Evolutionary conservation across 2,888 invertebrate genomes (phyloP).

Genomic region (Cheiracanthium punctorium): DNA sequence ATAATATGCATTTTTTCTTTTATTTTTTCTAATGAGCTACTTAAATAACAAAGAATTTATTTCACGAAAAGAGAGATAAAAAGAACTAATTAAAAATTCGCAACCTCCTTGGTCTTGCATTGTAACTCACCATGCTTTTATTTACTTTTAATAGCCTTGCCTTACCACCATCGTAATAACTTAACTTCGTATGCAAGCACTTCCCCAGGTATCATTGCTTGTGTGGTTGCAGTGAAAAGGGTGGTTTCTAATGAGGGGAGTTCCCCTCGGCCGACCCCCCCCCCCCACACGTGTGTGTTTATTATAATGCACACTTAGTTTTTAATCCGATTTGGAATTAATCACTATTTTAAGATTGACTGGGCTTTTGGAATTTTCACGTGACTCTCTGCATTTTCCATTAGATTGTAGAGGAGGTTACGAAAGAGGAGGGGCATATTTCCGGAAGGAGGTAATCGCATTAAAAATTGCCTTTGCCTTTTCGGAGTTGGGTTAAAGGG

Average conservation of each 20-base stretch:
- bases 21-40: not conserved
- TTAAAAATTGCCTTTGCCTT: constrained; percentile 59
- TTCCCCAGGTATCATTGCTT: not conserved
- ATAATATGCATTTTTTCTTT: not conserved
- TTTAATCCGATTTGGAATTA: constrained; percentile 68
- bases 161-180: constrained; percentile 45
- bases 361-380: constrained; percentile 47
- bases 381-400: constrained; percentile 42
- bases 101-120: not conserved
- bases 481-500: constrained; percentile 28
- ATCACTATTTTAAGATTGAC: constrained; percentile 68
- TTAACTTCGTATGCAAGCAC: constrained; percentile 10
- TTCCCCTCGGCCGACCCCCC: constrained; percentile 34
- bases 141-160: constrained; percentile 40
- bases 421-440: constrained; percentile 30
- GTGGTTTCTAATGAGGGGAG: constrained; percentile 53
- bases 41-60: not conserved
- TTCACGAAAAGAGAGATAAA: not conserved
- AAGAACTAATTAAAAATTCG: not conserved
- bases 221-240: not conserved
- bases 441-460: constrained; percentile 45
- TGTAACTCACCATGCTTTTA: not conserved
- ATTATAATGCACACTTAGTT: constrained; percentile 60
- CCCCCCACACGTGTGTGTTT: constrained; percentile 33
- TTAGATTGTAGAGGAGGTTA: too few relatives aligned